These are phyloP conservation scores for Rotaria socialis DNA, from an alignment of 2,888 invertebrate genomes.

Conservation along the genomic window DNA sequence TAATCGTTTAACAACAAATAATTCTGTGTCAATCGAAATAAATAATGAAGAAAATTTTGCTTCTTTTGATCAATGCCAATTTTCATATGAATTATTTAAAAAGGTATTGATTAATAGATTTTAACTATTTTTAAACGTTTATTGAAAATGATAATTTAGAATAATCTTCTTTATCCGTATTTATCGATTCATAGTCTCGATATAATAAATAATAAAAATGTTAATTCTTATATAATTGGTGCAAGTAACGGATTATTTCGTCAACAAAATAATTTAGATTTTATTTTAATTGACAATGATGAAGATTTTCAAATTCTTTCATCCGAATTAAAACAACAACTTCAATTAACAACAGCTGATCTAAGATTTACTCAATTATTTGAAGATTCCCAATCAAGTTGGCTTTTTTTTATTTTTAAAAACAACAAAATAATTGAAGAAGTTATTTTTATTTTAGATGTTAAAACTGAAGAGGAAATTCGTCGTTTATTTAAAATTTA, in stretches of 20 bases:
- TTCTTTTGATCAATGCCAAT: not conserved
- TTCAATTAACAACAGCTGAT: slow-evolving; percentile 88
- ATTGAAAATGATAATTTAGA: slow-evolving; percentile 62
- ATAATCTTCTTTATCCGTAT: slow-evolving; percentile 89
- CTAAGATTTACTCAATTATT: slow-evolving; percentile 84
- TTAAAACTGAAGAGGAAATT: slow-evolving; percentile 5
- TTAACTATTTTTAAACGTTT: not conserved
- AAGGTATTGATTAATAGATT: not conserved
- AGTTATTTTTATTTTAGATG: not conserved
- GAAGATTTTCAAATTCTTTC: slow-evolving; percentile 76
- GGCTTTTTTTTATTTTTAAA: not conserved
- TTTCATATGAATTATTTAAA: not conserved
- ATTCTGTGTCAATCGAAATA: not conserved
- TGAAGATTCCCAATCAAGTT: not conserved
- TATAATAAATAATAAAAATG: slow-evolving; percentile 63
- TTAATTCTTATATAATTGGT: slow-evolving; percentile 69
- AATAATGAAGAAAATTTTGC: not conserved
- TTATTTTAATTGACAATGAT: slow-evolving; percentile 70
- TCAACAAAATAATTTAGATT: slow-evolving; percentile 81
- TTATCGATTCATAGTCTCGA: slow-evolving; percentile 89
- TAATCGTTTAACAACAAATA: not conserved
- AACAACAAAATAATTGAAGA: not conserved
- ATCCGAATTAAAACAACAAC: slow-evolving; percentile 72
- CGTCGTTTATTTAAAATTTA: slow-evolving; percentile 15
- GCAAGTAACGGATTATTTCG: slow-evolving; percentile 98